Conservation (phyloP, 2,113 vertebrate genomes). For the Talpa occidentalis region DNA sequence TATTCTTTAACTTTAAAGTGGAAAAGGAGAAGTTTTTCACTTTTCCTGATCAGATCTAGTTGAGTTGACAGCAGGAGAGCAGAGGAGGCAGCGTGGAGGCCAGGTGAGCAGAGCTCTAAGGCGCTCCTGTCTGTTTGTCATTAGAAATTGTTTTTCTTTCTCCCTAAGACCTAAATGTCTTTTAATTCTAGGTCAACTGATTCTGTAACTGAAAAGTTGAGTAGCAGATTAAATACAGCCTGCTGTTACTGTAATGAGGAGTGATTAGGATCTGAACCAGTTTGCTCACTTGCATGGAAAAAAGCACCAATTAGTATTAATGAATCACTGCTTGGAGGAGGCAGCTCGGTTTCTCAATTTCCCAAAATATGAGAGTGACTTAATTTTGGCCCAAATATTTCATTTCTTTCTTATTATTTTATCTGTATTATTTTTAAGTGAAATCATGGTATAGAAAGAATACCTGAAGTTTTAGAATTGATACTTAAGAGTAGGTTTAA, state of each 20-base stretch:
- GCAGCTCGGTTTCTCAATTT: slow-evolving; percentile 76
- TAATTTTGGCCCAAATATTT: slow-evolving; percentile 84
- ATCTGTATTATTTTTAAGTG: slow-evolving; percentile 70
- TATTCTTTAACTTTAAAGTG: neutral
- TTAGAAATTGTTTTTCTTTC: slow-evolving; percentile 64
- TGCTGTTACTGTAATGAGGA: slow-evolving; percentile 82
- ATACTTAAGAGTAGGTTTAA: slow-evolving; percentile 74
- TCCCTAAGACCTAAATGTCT: slow-evolving; percentile 47
- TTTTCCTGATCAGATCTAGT: neutral
- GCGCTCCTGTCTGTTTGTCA: slow-evolving; percentile 34
- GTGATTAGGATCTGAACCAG: slow-evolving; percentile 83
- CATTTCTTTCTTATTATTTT: slow-evolving; percentile 54
- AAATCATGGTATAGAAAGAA: slow-evolving; percentile 76
- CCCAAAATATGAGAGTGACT: slow-evolving; percentile 84
- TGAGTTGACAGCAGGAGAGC: neutral
- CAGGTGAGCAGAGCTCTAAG: neutral
- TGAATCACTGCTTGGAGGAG: slow-evolving; percentile 83
- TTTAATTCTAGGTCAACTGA: slow-evolving; percentile 69
- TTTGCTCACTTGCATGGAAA: slow-evolving; percentile 72
- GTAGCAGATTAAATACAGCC: slow-evolving; percentile 78
- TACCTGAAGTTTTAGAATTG: slow-evolving; percentile 72
- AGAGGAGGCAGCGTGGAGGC: neutral
- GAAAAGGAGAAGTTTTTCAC: neutral
- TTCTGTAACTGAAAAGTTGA: slow-evolving; percentile 75
- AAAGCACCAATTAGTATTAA: slow-evolving; percentile 86